phyloP scores from a whole-genome alignment of 2,113 vertebrate genomes.

The Dicaeum eximium region DNA sequence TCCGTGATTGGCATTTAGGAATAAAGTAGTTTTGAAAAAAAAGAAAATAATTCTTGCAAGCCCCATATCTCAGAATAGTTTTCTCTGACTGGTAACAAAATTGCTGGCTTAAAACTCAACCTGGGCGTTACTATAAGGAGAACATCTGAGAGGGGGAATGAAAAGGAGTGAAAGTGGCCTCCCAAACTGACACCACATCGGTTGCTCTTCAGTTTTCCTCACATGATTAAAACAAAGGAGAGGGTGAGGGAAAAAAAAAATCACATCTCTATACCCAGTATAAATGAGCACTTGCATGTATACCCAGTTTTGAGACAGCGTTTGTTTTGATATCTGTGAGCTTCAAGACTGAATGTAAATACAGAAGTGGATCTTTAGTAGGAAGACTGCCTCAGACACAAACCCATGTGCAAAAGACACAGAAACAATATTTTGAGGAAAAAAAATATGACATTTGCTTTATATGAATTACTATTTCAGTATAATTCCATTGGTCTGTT shows the following conservation, averaged over 20 bases:
- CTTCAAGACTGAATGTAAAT: neutral
- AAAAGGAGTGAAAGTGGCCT: neutral
- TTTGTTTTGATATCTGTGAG: neutral
- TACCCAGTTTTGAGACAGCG: accelerated
- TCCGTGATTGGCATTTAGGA: neutral
- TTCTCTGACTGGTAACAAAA: neutral
- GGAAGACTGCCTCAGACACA: neutral
- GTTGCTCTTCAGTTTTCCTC: neutral
- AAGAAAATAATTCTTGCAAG: neutral
- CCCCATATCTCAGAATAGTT: neutral
- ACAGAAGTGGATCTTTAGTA: neutral
- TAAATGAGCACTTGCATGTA: neutral
- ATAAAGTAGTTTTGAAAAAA: neutral
- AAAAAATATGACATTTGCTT: neutral
- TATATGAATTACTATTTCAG: neutral
- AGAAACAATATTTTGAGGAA: neutral
- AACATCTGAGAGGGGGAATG: neutral
- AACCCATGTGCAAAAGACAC: neutral
- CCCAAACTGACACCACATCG: neutral
- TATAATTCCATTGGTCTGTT: neutral
- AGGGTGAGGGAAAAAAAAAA: neutral
- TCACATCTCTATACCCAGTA: accelerated
- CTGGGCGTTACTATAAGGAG: neutral
- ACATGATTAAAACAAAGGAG: neutral
- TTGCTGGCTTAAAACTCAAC: neutral